phyloP scores from a whole-genome alignment of 92 coral and sea anemone genomes.

The Porites rus region DNA sequence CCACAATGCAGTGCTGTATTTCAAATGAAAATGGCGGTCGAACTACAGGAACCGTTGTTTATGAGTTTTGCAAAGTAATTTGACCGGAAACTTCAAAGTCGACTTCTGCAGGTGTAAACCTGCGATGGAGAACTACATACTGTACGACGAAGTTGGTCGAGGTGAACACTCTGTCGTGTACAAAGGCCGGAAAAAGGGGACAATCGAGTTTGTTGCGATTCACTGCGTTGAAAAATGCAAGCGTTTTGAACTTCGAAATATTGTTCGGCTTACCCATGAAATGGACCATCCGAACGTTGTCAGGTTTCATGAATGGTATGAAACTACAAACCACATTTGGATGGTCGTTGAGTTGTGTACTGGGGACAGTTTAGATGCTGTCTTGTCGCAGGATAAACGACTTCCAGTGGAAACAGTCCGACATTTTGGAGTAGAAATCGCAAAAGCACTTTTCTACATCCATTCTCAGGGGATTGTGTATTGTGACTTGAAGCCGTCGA shows the following conservation, averaged over 20 bases:
- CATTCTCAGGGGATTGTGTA: slow-evolving; percentile 91
- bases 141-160: slow-evolving; percentile 97
- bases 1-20: slow-evolving; percentile 21
- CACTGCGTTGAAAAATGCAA: slow-evolving; percentile 97
- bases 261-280: slow-evolving; percentile 95
- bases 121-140: slow-evolving; percentile 94
- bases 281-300: slow-evolving; percentile 93
- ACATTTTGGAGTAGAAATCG: slow-evolving; percentile 82
- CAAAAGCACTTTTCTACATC: slow-evolving; percentile 79
- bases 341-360: slow-evolving; percentile 98
- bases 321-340: slow-evolving; percentile 99
- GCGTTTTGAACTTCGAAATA: slow-evolving; percentile 92
- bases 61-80: background rate
- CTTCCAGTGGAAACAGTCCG: slow-evolving; percentile 87
- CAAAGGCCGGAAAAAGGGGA: slow-evolving; percentile 98
- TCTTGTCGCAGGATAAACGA: slow-evolving; percentile 81
- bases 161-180: slow-evolving; percentile 95
- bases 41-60: slow-evolving; percentile 37
- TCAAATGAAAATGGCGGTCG: slow-evolving; percentile 42
- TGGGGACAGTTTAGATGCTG: slow-evolving; percentile 81
- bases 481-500: slow-evolving; percentile 91
- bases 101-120: background rate
- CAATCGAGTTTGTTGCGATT: slow-evolving; percentile 96
- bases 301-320: slow-evolving; percentile 96
- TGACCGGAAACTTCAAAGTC: background rate